Base-by-base conservation (phyloP, 2,113 vertebrate species). In the Labeo rohita region DNA sequence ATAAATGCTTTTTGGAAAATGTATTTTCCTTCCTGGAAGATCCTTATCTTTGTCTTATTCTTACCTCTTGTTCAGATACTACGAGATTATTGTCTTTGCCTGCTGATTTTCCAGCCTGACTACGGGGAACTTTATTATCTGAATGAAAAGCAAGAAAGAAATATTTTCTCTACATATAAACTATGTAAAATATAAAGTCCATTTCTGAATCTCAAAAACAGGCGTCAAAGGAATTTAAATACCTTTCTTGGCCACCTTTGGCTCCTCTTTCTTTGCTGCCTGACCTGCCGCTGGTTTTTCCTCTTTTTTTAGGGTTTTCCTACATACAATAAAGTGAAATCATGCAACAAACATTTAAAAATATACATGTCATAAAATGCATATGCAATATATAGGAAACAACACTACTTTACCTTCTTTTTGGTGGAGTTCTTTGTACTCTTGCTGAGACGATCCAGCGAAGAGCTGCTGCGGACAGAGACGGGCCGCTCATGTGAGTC, bases 351-450 rank as follows among this genome's bases (percentile, higher is more conserved):
- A 43, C 11, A 9, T 47, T 28, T 28, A 28, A 16, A 72, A 21
- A 43, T 0, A 10, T 15, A 75, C 6, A 28, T 21, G 15, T 61
- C 21, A n/a, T 61, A 9, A 61, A 61, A 61, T 61, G 18, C 39
- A 39, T 39, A 63, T 23, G 52, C 5, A 12, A 83, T 18, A 70
- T 49, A 43, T 39, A 13, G 15, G 1, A 4, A 56, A 6, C 47
- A 10, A 8, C 61, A 63, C 8, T 45, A 6, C 54, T 56, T 11
- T 86, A 90, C 94, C 93, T 95, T 97, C 79, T 95, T 97, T 88
- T 93, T 96, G 80, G 36, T 0, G 2, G 84, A 1, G 16, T 23
- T 45, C 78, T 92, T 96, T 3, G 66, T 39, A 0, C 36, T 23
- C 89, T 95, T 97, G 88, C 90, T 94, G 54, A 88, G 8, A 12